A percentile compares a stretch with the other conserved stretches of the same genome.
Evolutionary conservation across 1,140 invertebrate genomes (phyloP).

Genomic region (Orchestia grillus): DNA sequence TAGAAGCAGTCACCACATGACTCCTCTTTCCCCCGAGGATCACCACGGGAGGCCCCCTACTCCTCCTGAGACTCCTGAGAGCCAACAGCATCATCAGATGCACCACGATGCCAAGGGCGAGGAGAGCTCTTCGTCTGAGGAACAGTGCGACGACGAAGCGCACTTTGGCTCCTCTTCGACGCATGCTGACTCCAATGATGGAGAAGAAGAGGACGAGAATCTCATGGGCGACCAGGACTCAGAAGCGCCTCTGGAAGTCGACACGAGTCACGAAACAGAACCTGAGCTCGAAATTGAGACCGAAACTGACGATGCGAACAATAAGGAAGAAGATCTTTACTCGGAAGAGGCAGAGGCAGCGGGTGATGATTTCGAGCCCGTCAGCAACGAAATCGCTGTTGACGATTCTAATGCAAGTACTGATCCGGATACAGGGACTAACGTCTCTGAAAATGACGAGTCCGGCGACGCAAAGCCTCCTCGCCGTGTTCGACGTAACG

Average conservation of each 20-base stretch:
- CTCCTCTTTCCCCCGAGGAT: conserved; percentile 58
- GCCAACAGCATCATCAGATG: conserved; percentile 43
- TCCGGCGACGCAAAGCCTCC: neutral
- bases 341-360: neutral
- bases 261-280: conserved; percentile 68
- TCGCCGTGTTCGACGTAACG: conserved; percentile 27
- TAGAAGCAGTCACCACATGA: conserved; percentile 48
- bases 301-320: conserved; percentile 53
- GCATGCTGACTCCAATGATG: conserved; percentile 29
- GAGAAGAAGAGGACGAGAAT: conserved; percentile 58
- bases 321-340: conserved; percentile 22
- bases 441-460: conserved; percentile 26
- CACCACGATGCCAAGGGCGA: conserved; percentile 44
- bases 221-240: conserved; percentile 65
- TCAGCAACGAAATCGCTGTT: conserved; percentile 61
- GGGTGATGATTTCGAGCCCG: conserved; percentile 59
- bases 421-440: neutral
- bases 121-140: conserved; percentile 30
- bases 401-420: conserved; percentile 26
- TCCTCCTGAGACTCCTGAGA: conserved; percentile 65
- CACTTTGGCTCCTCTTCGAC: neutral
- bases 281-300: conserved; percentile 64
- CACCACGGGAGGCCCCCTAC: conserved; percentile 65
- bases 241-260: conserved; percentile 67
- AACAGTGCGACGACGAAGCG: neutral